A percentile compares a stretch with the other conserved stretches of the same genome.
These are phyloP conservation scores for Suillia variegata DNA, from an alignment of 2,888 invertebrate genomes.

Conservation along the genomic window DNA sequence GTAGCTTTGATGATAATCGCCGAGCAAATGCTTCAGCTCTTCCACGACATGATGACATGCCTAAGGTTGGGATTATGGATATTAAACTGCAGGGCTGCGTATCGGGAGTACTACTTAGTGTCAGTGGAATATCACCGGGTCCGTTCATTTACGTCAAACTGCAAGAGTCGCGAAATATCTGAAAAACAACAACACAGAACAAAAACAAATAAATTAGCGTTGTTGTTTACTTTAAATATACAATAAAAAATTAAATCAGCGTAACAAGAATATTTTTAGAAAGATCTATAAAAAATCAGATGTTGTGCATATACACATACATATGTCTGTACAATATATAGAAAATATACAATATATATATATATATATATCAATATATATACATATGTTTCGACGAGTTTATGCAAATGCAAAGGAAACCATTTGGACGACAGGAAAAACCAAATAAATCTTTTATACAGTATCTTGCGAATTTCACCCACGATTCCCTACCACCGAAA, in stretches of 20 bases:
- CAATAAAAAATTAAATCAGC: too few relatives aligned
- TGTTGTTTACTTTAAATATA: conserved; percentile 14
- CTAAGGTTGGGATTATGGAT: conserved; percentile 68
- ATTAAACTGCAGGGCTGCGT: conserved; percentile 71
- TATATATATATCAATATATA: too few relatives aligned
- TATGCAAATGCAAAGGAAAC: too few relatives aligned
- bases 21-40: conserved; percentile 82
- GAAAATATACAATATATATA: too few relatives aligned
- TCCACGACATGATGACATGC: conserved; percentile 80
- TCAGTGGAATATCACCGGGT: conserved; percentile 56
- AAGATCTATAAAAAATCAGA: background rate
- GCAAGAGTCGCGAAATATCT: conserved; percentile 40
- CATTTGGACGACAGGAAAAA: too few relatives aligned
- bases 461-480: too few relatives aligned
- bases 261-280: too few relatives aligned
- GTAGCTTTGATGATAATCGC: conserved; percentile 75
- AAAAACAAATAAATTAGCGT: conserved; percentile 25
- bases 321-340: too few relatives aligned
- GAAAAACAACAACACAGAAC: conserved; percentile 20
- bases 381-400: too few relatives aligned
- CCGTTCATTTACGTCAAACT: conserved; percentile 60
- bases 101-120: conserved; percentile 51
- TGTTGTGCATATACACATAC: too few relatives aligned
- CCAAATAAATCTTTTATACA: too few relatives aligned
- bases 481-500: too few relatives aligned